These are phyloP conservation scores for Lepidurus arcticus DNA, from an alignment of 1,140 invertebrate genomes.

Conservation along the genomic window DNA sequence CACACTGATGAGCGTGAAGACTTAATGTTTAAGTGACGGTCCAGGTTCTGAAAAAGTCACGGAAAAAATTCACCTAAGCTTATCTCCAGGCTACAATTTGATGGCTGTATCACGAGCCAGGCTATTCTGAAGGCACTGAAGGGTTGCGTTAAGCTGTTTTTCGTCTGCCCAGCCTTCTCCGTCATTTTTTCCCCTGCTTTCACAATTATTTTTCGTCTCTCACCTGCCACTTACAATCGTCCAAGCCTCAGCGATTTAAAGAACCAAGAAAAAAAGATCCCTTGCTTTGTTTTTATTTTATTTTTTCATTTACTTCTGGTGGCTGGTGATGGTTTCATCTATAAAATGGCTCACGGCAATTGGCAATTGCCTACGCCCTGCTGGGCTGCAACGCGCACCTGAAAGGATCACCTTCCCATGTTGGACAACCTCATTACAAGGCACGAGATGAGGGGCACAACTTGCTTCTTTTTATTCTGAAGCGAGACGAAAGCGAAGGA, in stretches of 20 bases:
- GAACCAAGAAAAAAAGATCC: neutral
- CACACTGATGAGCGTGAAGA: slow-evolving; percentile 21
- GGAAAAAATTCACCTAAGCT: neutral
- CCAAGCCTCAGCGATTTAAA: neutral
- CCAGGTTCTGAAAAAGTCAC: slow-evolving; percentile 8
- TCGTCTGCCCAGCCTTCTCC: neutral
- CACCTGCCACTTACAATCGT: slow-evolving; percentile 4
- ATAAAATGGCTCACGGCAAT: neutral
- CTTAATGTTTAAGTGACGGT: slow-evolving; percentile 19
- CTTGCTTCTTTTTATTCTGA: neutral
- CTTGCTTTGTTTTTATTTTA: neutral
- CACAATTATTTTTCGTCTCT: neutral
- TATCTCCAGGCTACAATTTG: neutral
- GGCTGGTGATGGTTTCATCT: neutral
- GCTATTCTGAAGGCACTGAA: neutral
- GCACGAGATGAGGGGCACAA: neutral
- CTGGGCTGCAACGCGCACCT: slow-evolving; percentile 10
- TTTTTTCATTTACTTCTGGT: neutral
- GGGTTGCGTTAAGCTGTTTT: neutral
- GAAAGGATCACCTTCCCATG: slow-evolving; percentile 17
- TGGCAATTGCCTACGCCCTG: slow-evolving; percentile 11
- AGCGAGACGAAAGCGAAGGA: too few relatives aligned
- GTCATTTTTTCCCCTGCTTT: neutral
- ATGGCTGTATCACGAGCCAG: slow-evolving; percentile 18
- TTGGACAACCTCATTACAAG: slow-evolving; percentile 21